These are phyloP conservation scores for Netelia fuscicornis DNA, from an alignment of 2,888 invertebrate species.

Conservation along the genomic window DNA sequence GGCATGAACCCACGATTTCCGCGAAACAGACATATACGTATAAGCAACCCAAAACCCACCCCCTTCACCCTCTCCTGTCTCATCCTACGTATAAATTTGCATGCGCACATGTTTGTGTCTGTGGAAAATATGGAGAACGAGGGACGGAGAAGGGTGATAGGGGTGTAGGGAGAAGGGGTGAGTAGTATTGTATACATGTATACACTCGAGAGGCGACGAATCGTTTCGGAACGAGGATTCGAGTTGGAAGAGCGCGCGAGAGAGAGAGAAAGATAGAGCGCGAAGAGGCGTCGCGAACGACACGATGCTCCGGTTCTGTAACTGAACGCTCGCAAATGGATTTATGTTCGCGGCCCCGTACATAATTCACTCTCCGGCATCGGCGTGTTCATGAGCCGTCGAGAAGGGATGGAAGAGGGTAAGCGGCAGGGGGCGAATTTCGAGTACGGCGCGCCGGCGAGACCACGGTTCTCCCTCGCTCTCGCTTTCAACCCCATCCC, in stretches of 20 bases:
- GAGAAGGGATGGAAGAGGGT: slow-evolving; percentile 18
- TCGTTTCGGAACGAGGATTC: slow-evolving; percentile 48
- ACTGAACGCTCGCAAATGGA: slow-evolving; percentile 75
- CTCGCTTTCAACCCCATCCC: slow-evolving; percentile 23
- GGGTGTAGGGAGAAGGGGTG: not conserved
- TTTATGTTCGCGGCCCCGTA: slow-evolving; percentile 73
- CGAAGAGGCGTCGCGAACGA: slow-evolving; percentile 61
- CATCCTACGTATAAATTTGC: not conserved
- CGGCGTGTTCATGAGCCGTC: slow-evolving; percentile 71
- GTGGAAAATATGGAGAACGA: not conserved
- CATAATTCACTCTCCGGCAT: slow-evolving; percentile 75
- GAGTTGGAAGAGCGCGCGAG: slow-evolving; percentile 8
- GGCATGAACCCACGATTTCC: slow-evolving; percentile 26
- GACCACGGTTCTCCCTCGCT: slow-evolving; percentile 30
- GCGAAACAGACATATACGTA: slow-evolving; percentile 6
- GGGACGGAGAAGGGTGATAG: no score
- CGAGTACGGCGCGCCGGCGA: slow-evolving; percentile 59
- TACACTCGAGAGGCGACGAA: slow-evolving; percentile 42
- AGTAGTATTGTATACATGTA: not conserved
- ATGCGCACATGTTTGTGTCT: not conserved
- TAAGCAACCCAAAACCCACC: not conserved
- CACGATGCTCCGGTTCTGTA: slow-evolving; percentile 70
- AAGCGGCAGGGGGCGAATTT: slow-evolving; percentile 36
- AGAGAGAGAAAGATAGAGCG: slow-evolving; percentile 27
- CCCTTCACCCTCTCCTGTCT: not conserved